Evolutionary conservation across 2,888 invertebrate genomes (phyloP), one percentile per base, ranked within the genome.

Genomic region (Brenthis hecate): DNA sequence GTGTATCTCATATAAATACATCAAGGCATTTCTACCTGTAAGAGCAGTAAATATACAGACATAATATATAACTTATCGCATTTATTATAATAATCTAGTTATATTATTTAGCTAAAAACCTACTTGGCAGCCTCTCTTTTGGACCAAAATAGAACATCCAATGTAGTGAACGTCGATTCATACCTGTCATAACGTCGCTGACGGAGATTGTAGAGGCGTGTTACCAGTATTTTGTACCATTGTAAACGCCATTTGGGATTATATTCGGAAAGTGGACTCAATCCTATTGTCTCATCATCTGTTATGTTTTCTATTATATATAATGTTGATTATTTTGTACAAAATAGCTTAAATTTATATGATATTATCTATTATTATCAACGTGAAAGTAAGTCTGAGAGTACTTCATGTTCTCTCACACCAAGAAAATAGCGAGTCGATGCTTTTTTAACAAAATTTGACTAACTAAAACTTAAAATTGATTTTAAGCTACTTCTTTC

Each of bases 131-230:
- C 8, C 32, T 36, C 6, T 53, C 16, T 13, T 28, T 53, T 62
- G 32, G 53, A 62, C 61, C 61, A 53, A 14, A 28, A 19, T 32
- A 53, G 16, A 13, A 28, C 57, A 60, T 58, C 66, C 54, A 60
- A 72, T 79, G 28, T 77, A 77, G 74, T 77, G 81, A 80, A 76
- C 77, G 70, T 74, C 80, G 80, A 85, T 85, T 83, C 81, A 80
- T 81, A 75, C 81, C 81, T 82, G 81, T 87, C 85, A 87, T 85
- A 88, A 84, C 80, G 85, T 79, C 76, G 78, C 84, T 84, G 84
- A 78, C 82, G 79, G 78, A 81, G 82, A 86, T 86, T 83, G 85
- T 80, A 80, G 79, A 77, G 81, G 81, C 85, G 81, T 80, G 81
- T 79, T 73, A 72, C 82, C 78, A 82, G 76, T 84, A 81, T 82